Evolutionary conservation across 2,888 invertebrate genomes (phyloP).

Genomic region (Drosophila limbata): DNA sequence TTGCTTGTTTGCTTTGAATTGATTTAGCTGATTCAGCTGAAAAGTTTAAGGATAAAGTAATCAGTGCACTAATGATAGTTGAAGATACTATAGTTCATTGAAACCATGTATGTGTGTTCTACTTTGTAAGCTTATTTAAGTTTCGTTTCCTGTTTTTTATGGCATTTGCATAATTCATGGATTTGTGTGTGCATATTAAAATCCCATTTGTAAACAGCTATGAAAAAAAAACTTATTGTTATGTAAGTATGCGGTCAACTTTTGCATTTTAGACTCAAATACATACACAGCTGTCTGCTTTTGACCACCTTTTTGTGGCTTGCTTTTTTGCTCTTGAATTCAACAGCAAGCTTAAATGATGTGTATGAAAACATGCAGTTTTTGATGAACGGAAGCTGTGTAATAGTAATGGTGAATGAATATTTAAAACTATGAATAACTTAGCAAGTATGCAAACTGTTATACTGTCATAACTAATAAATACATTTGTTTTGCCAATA

Average conservation of each 20-base stretch:
- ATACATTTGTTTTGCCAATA: background rate
- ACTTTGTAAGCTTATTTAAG: conserved; percentile 13
- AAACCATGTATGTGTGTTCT: background rate
- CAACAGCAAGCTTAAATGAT: conserved; percentile 23
- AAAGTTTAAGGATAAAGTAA: conserved; percentile 6
- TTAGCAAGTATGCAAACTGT: background rate
- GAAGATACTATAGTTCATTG: conserved; percentile 5
- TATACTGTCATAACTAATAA: too few relatives aligned
- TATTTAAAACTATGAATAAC: conserved; percentile 8
- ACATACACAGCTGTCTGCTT: background rate
- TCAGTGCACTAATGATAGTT: conserved; percentile 17
- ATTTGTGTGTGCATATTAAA: conserved; percentile 45
- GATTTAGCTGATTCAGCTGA: conserved; percentile 11
- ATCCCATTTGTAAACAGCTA: conserved; percentile 34
- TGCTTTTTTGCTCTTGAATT: conserved; percentile 6
- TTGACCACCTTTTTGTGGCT: conserved; percentile 1
- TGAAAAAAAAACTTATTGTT: conserved; percentile 42
- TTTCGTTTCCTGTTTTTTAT: conserved; percentile 29
- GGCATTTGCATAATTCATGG: conserved; percentile 46
- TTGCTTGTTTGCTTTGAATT: background rate
- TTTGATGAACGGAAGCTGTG: background rate
- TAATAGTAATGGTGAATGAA: background rate
- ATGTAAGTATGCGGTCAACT: conserved; percentile 37
- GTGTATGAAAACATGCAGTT: background rate
- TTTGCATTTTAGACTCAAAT: conserved; percentile 3